These are phyloP conservation scores for Sebastes vulpes DNA, from an alignment of 2,797 vertebrate genomes.

Conservation along the genomic window DNA sequence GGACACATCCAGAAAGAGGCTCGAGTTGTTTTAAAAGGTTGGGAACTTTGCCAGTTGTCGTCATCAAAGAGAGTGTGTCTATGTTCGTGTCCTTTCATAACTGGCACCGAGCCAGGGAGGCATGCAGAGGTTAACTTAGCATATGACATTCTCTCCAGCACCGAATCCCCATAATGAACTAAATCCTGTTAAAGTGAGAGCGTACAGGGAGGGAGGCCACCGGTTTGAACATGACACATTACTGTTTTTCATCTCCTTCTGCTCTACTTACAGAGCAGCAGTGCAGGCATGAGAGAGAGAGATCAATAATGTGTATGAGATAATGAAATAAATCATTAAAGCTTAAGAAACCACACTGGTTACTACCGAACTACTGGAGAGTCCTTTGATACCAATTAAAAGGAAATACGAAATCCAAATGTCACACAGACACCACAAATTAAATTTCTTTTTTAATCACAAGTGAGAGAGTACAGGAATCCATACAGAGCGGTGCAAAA, in stretches of 20 bases:
- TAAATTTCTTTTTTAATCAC: not conserved
- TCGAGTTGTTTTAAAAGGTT: slow-evolving; percentile 70
- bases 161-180: slow-evolving; percentile 59
- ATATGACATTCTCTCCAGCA: slow-evolving; percentile 80
- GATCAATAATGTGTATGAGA: slow-evolving; percentile 39
- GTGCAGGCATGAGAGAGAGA: slow-evolving; percentile 17
- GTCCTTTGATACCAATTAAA: slow-evolving; percentile 36
- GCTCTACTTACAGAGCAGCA: slow-evolving; percentile 14
- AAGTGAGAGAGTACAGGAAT: not conserved
- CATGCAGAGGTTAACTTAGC: slow-evolving; percentile 82
- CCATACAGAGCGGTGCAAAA: not conserved
- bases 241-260: slow-evolving; percentile 42
- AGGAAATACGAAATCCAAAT: slow-evolving; percentile 14
- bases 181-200: slow-evolving; percentile 71
- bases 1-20: slow-evolving; percentile 56
- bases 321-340: slow-evolving; percentile 54
- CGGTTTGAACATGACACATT: slow-evolving; percentile 9
- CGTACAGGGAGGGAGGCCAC: slow-evolving; percentile 31
- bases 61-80: slow-evolving; percentile 76
- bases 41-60: slow-evolving; percentile 81
- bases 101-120: slow-evolving; percentile 72
- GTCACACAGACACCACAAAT: not conserved
- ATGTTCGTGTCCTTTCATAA: slow-evolving; percentile 72
- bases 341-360: slow-evolving; percentile 17
- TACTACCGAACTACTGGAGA: not conserved